Evolutionary conservation across 2,888 invertebrate genomes (phyloP).

Genomic region (Encarsia formosa): DNA sequence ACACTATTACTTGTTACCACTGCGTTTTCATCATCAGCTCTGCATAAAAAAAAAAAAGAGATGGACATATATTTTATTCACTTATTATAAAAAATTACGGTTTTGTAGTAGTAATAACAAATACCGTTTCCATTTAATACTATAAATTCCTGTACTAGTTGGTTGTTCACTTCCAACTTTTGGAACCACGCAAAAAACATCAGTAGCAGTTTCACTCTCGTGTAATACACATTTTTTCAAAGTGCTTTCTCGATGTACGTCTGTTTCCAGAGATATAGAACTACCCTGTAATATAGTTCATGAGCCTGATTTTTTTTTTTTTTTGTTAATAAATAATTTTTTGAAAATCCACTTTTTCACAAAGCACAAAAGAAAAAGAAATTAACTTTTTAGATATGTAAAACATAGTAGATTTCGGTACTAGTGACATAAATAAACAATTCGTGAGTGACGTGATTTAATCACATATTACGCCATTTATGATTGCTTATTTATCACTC

Average conservation of each 20-base stretch:
- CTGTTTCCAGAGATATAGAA: constrained; percentile 38
- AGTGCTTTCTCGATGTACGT: constrained; percentile 33
- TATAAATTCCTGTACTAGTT: constrained; percentile 55
- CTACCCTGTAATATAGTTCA: constrained; percentile 36
- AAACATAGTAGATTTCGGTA: too few relatives aligned
- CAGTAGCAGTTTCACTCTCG: constrained; percentile 55
- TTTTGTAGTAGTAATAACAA: constrained; percentile 2
- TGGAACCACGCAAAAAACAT: constrained; percentile 54
- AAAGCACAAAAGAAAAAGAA: not conserved
- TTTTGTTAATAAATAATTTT: constrained; percentile 1
- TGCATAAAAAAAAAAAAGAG: constrained; percentile 27
- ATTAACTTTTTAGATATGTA: not conserved
- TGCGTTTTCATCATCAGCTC: constrained; percentile 38
- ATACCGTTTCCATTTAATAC: constrained; percentile 58
- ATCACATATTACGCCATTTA: too few relatives aligned
- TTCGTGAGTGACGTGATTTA: too few relatives aligned
- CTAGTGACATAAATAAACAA: too few relatives aligned
- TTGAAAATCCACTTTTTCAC: not conserved
- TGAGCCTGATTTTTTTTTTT: too few relatives aligned
- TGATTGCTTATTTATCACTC: too few relatives aligned
- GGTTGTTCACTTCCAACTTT: constrained; percentile 51
- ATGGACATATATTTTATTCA: not conserved
- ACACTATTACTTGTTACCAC: constrained; percentile 55
- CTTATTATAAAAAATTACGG: constrained; percentile 4
- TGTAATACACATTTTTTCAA: constrained; percentile 49